These are phyloP conservation scores for Conus ventricosus DNA, from an alignment of 1,140 invertebrate species.

Conservation along the genomic window DNA sequence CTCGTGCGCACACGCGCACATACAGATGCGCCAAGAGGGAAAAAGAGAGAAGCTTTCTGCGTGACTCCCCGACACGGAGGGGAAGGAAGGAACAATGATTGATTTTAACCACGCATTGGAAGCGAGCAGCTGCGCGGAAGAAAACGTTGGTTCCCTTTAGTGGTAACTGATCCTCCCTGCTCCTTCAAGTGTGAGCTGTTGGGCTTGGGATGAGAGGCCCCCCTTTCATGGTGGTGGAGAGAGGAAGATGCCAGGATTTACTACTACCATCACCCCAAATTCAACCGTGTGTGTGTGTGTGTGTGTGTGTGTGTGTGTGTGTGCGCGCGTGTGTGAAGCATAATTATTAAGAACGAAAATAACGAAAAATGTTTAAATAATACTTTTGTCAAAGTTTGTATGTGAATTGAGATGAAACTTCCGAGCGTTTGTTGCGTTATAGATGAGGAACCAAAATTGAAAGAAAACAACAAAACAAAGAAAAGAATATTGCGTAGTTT, in stretches of 20 bases:
- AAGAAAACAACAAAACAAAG: background rate
- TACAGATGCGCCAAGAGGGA: background rate
- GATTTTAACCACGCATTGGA: constrained; percentile 27
- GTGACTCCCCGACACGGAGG: background rate
- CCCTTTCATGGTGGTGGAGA: background rate
- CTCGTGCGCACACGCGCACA: too few species aligned
- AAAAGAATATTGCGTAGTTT: background rate
- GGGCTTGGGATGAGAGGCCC: background rate
- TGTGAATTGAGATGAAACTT: too few species aligned
- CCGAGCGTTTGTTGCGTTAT: too few species aligned
- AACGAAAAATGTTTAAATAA: too few species aligned
- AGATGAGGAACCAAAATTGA: too few species aligned
- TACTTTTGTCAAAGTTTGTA: too few species aligned
- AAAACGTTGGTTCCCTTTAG: constrained; percentile 6
- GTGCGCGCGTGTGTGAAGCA: too few species aligned
- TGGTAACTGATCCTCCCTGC: constrained; percentile 27
- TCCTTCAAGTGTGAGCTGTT: constrained; percentile 14
- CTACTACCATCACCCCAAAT: too few species aligned
- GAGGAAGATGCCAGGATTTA: too few species aligned
- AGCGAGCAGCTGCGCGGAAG: constrained; percentile 21
- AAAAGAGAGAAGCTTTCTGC: background rate
- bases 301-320: too few species aligned
- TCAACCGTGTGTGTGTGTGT: too few species aligned
- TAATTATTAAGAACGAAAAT: too few species aligned
- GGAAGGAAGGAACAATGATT: constrained; percentile 26